These are phyloP conservation scores for Tupaia tana DNA, from an alignment of 2,113 vertebrate genomes.

Conservation along the genomic window DNA sequence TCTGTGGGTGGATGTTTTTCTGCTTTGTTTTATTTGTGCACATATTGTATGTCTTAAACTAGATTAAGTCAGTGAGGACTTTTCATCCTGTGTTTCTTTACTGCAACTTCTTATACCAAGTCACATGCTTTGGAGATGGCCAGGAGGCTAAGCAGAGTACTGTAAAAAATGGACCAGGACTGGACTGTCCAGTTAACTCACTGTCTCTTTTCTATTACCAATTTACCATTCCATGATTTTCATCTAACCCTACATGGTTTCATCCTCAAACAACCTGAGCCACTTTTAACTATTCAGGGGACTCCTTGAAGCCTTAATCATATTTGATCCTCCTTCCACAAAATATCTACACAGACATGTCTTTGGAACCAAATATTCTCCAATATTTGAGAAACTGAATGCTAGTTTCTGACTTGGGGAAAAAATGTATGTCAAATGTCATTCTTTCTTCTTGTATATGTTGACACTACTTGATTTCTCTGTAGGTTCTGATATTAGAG, in stretches of 20 bases:
- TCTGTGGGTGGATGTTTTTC: neutral
- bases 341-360: neutral
- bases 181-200: neutral
- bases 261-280: neutral
- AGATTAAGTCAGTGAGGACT: neutral
- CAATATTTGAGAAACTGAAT: neutral
- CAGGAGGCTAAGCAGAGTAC: neutral
- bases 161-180: neutral
- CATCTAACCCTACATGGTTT: neutral
- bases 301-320: neutral
- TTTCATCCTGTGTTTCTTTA: neutral
- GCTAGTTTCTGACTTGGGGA: neutral
- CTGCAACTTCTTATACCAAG: neutral
- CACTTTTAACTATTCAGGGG: neutral
- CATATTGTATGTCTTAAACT: neutral
- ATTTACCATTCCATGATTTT: neutral
- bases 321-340: neutral
- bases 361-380: neutral
- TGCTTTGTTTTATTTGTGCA: neutral
- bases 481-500: neutral
- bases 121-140: neutral
- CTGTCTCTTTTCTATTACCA: neutral
- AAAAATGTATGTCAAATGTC: neutral
- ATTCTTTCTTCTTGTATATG: neutral
- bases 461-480: neutral